These are phyloP conservation scores for Pammene aurita DNA, from an alignment of 2,888 invertebrate genomes.

Conservation along the genomic window DNA sequence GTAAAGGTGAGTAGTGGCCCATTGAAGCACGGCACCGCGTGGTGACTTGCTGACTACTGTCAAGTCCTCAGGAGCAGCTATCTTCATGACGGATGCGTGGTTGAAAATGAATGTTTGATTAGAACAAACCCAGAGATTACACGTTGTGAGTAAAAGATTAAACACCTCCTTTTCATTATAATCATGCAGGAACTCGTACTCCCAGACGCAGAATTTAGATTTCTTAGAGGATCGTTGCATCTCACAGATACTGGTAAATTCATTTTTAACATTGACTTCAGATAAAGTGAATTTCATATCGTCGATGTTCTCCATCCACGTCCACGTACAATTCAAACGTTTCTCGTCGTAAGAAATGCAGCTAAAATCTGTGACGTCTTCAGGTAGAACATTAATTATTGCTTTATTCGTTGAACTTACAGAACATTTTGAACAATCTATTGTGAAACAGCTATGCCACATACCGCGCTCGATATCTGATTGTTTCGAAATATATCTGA, in stretches of 20 bases:
- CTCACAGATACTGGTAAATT: not conserved
- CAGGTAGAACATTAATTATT: not conserved
- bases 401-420: too few relatives aligned
- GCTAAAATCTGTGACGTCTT: not conserved
- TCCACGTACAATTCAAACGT: not conserved
- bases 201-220: constrained; percentile 2
- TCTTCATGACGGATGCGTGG: not conserved
- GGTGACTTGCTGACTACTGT: not conserved
- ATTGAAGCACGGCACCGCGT: not conserved
- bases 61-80: not conserved
- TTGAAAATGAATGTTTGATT: constrained; percentile 1
- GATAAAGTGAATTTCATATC: not conserved
- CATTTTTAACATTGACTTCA: not conserved
- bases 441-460: not conserved
- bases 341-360: not conserved
- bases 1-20: not conserved
- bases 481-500: not conserved
- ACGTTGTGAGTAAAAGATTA: not conserved
- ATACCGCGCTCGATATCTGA: not conserved
- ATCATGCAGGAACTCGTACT: not conserved
- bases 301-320: too few relatives aligned
- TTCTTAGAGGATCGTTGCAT: not conserved
- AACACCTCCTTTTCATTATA: not conserved
- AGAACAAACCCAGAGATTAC: not conserved
- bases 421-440: not conserved